A percentile compares a stretch with the other conserved stretches of the same genome.
These are phyloP conservation scores for Scaptomyza flava DNA, from an alignment of 2,888 invertebrate species.

Conservation along the genomic window DNA sequence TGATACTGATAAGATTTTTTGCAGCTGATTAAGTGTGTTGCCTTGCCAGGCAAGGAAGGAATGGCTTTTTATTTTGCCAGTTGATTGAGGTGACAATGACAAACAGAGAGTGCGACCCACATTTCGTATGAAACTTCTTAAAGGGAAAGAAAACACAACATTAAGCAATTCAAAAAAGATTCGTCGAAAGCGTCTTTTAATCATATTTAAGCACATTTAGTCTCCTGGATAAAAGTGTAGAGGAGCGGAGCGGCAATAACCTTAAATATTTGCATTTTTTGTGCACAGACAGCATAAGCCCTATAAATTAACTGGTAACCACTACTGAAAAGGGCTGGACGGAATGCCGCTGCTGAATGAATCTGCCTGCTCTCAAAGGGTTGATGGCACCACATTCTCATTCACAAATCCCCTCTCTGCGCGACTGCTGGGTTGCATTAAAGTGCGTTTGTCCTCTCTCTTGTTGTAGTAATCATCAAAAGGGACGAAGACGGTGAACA, in stretches of 20 bases:
- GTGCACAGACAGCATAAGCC: conserved; percentile 68
- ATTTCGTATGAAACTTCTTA: conserved; percentile 36
- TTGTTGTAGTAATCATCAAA: conserved; percentile 13
- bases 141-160: neutral
- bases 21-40: conserved; percentile 51
- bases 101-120: conserved; percentile 46
- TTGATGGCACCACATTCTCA: conserved; percentile 8
- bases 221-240: neutral
- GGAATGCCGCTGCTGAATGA: too few relatives aligned
- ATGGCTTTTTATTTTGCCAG: conserved; percentile 32
- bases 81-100: conserved; percentile 44
- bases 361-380: conserved; percentile 23
- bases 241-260: conserved; percentile 2
- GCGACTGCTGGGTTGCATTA: neutral
- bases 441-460: neutral
- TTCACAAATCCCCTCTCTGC: neutral
- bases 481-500: neutral
- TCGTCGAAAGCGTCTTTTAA: conserved; percentile 42
- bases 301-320: conserved; percentile 78
- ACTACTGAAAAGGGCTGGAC: conserved; percentile 14
- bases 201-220: conserved; percentile 52
- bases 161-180: conserved; percentile 16
- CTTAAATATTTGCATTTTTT: conserved; percentile 19
- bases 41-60: conserved; percentile 26
- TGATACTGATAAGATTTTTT: conserved; percentile 64